These are phyloP conservation scores for Melipona quadrifasciata DNA, from an alignment of 1,140 invertebrate species.

Conservation along the genomic window DNA sequence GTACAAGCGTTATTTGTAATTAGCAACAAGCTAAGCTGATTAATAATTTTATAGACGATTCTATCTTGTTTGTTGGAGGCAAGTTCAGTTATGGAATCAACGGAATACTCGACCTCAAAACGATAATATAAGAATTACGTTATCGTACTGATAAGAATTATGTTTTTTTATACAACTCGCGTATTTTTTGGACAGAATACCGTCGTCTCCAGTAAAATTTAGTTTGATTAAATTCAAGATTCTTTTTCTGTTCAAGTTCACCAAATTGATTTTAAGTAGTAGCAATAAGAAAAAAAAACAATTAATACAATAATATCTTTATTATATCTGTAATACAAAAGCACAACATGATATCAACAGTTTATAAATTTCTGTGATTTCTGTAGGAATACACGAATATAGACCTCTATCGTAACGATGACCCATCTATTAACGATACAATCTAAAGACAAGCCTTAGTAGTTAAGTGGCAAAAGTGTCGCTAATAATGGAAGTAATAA, in stretches of 20 bases:
- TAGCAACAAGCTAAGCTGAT: neutral
- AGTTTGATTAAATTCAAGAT: too few relatives aligned
- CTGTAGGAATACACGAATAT: neutral
- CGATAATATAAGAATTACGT: neutral
- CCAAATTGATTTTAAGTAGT: neutral
- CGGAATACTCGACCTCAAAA: neutral
- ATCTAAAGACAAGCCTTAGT: neutral
- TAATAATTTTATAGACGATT: neutral
- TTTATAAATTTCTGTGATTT: neutral
- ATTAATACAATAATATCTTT: conserved; percentile 16
- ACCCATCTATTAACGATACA: neutral
- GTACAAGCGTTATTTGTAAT: neutral
- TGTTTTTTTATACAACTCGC: neutral
- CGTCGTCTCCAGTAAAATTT: too few relatives aligned
- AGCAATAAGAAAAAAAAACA: neutral
- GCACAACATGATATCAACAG: neutral
- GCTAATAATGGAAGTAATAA: neutral
- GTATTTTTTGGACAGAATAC: neutral
- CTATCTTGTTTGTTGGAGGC: conserved; percentile 35
- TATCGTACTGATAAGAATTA: neutral
- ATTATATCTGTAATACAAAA: conserved; percentile 32
- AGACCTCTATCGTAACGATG: neutral
- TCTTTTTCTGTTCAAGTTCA: neutral
- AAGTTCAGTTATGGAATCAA: neutral
- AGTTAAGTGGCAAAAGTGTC: neutral